These are phyloP conservation scores for Blera fallax DNA, from an alignment of 2,888 invertebrate genomes.

Conservation along the genomic window DNA sequence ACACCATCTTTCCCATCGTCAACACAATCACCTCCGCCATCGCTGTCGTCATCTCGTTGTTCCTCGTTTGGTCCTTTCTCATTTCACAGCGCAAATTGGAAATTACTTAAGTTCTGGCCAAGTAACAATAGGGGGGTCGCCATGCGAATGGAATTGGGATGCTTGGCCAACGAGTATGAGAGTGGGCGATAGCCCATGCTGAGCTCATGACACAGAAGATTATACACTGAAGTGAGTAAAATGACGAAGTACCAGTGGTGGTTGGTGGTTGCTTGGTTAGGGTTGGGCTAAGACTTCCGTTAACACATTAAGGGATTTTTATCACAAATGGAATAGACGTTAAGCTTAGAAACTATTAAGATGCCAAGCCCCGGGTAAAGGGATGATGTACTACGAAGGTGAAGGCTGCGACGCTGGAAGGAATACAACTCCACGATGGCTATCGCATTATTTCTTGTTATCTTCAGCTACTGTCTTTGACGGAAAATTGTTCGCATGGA, in stretches of 20 bases:
- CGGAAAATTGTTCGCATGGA: conserved; percentile 48
- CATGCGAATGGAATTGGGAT: not conserved
- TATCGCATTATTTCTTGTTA: conserved; percentile 60
- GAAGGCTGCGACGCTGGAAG: conserved; percentile 5
- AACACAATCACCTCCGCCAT: conserved; percentile 33
- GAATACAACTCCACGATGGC: conserved; percentile 46
- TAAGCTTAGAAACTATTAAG: conserved; percentile 64
- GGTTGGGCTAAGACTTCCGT: conserved; percentile 48
- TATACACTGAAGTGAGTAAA: conserved; percentile 55
- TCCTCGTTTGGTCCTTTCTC: conserved; percentile 51
- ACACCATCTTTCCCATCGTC: conserved; percentile 16
- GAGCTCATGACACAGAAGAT: conserved; percentile 16
- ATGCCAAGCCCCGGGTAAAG: conserved; percentile 16
- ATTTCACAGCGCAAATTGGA: conserved; percentile 71
- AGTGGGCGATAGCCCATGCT: not conserved
- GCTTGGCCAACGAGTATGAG: conserved; percentile 1
- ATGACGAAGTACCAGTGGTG: conserved; percentile 47
- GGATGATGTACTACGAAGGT: conserved; percentile 28
- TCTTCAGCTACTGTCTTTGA: conserved; percentile 34
- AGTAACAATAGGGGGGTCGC: conserved; percentile 27
- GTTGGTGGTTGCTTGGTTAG: not conserved
- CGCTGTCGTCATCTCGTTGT: conserved; percentile 13
- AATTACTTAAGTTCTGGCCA: conserved; percentile 68
- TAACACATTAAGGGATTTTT: conserved; percentile 65
- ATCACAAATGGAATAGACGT: conserved; percentile 61